A percentile compares a stretch with the other conserved stretches of the same genome.
Conservation (phyloP, 2,888 invertebrate species). For the Clistopyga incitator region DNA sequence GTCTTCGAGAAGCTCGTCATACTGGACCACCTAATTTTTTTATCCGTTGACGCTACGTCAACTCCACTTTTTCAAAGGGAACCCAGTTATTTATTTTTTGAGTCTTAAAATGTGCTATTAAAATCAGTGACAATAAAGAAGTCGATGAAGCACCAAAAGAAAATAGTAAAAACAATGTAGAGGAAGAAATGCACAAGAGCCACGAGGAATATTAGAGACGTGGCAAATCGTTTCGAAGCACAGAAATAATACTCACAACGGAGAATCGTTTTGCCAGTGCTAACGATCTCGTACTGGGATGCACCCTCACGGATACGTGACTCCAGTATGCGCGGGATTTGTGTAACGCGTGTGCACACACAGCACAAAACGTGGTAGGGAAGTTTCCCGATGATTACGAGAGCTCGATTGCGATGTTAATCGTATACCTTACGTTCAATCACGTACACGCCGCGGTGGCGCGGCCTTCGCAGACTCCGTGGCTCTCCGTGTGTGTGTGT, state of each 20-base stretch:
- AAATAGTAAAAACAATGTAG: slow-evolving; percentile 63
- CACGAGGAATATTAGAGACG: slow-evolving; percentile 57
- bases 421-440: slow-evolving; percentile 80
- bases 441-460: slow-evolving; percentile 76
- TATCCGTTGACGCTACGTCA: no score
- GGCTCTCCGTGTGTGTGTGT: slow-evolving; percentile 10
- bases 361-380: slow-evolving; percentile 64
- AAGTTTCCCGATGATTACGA: slow-evolving; percentile 78
- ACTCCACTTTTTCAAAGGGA: no score
- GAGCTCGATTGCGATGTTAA: slow-evolving; percentile 81
- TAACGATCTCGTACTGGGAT: slow-evolving; percentile 79
- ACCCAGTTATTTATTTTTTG: no score
- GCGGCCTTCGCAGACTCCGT: slow-evolving; percentile 72
- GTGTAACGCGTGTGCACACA: slow-evolving; percentile 67
- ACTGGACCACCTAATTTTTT: no score
- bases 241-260: slow-evolving; percentile 36
- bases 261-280: slow-evolving; percentile 67
- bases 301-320: slow-evolving; percentile 43
- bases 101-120: no score
- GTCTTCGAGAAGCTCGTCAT: no score
- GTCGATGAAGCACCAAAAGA: slow-evolving; percentile 9
- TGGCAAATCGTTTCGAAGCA: slow-evolving; percentile 62
- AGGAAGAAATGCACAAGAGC: slow-evolving; percentile 28
- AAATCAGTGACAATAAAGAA: slow-evolving; percentile 64
- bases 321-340: slow-evolving; percentile 60